phyloP scores from a whole-genome alignment of 2,113 vertebrate genomes.

The Stegostoma tigrinum region DNA sequence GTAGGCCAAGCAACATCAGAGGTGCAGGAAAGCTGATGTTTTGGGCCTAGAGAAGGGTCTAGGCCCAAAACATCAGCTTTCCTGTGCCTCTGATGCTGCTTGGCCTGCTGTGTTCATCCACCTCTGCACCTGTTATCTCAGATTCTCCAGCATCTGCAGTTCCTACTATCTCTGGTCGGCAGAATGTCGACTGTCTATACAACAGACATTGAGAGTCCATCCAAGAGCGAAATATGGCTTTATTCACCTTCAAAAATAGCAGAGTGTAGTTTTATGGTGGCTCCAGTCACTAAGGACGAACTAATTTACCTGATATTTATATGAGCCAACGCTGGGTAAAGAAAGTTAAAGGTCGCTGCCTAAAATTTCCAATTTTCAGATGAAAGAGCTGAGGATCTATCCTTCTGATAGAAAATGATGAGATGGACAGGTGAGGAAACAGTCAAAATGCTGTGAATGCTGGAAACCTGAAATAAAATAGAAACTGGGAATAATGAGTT shows the following conservation, averaged over 20 bases:
- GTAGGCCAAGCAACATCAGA: no score
- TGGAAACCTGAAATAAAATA: no score
- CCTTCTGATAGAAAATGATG: background rate
- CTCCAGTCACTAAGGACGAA: background rate
- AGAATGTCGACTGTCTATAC: background rate
- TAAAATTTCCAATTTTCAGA: background rate
- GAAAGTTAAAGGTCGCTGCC: background rate
- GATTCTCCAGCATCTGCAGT: no score
- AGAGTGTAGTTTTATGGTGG: background rate
- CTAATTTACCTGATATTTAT: background rate
- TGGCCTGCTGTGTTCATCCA: no score
- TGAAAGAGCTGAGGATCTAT: background rate
- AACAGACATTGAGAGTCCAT: background rate
- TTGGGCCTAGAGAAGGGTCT: no score
- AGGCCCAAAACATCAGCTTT: no score
- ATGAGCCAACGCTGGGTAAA: background rate
- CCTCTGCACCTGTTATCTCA: no score
- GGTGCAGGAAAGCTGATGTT: no score
- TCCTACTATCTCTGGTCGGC: background rate
- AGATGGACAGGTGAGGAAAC: background rate
- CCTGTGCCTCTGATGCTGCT: no score
- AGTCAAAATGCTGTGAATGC: no score
- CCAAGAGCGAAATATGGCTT: background rate
- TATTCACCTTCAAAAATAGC: background rate
- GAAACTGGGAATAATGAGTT: no score